Evolutionary conservation across 2,797 vertebrate species (phyloP), one percentile per base, ranked within the genome.

Genomic region (Aselliscus stoliczkanus): DNA sequence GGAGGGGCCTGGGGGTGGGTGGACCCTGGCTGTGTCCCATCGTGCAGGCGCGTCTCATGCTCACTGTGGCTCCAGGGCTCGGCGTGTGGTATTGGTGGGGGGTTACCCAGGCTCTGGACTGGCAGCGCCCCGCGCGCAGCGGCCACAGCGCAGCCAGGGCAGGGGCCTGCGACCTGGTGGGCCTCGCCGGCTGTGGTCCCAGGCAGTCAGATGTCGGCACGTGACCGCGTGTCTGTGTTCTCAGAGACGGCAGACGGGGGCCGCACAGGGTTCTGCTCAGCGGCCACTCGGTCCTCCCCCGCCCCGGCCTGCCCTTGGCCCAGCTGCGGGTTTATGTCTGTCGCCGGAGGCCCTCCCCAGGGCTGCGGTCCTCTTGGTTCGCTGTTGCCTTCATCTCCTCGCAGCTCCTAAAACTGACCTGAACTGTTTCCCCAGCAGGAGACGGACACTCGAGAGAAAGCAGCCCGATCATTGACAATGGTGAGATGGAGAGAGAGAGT

Each of bases 401-500:
- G 37, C n/a, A 29, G 62, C n/a, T 64, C 23, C 81, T 65, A 27
- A 52, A 12, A 37, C 58, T 64, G 15, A 86, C 23, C 1, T 1
- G 9, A 1, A 4, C 7, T 27, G 1, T 2, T 7, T 93, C 25
- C 21, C 50, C 10, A 10, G 4, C 98, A 99, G 99, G 99, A 73
- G 99, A 99, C 98, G 99, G 99, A 1, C 96, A 97, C 96, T 98
- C 99, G 34, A 98, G 98, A 94, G 99, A 99, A 97, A 99, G 97
- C 95, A 99, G 99, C 96, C 99, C 99, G 0, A 99, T 99, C 91
- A 99, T 99, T 98, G 98, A 98, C 97, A 99, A 96, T 96, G 98
- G 98, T 5, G 99, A 99, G 50, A 94, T 96, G 65, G 99, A 99
- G 95, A 98, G 98, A 93, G 98, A 97, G 96, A 99, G 98, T 75